Conservation (phyloP, 1,140 invertebrate species). For the Littorina saxatilis region DNA sequence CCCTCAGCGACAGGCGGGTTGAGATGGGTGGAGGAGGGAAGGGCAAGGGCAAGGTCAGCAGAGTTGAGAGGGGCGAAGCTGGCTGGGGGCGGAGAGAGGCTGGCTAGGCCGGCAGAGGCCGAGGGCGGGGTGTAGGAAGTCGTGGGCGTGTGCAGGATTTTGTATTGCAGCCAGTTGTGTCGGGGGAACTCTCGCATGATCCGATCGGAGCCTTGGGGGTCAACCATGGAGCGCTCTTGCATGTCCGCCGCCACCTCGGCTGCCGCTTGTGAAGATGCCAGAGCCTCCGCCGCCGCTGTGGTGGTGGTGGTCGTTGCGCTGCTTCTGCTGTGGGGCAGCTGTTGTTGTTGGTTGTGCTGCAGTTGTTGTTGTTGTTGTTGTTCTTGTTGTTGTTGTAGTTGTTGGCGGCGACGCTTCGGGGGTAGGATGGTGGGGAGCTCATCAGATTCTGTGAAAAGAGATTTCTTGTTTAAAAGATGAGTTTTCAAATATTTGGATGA, state of each 20-base stretch:
- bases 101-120: neutral
- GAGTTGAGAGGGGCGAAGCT: neutral
- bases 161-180: conserved; percentile 55
- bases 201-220: conserved; percentile 34
- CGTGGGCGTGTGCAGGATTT: conserved; percentile 40
- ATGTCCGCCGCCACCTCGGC: neutral
- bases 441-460: conserved; percentile 39
- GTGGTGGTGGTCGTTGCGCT: neutral
- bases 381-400: neutral
- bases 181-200: conserved; percentile 51
- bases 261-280: neutral
- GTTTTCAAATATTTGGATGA: too few species aligned
- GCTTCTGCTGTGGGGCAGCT: conserved; percentile 1
- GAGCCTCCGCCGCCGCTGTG: neutral
- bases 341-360: neutral
- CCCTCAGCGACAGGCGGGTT: neutral
- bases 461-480: too few species aligned
- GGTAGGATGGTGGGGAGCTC: conserved; percentile 42
- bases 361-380: neutral
- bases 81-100: neutral
- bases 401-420: conserved; percentile 42
- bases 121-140: neutral
- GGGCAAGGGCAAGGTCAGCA: neutral
- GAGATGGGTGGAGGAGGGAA: neutral
- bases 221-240: conserved; percentile 26